Evolutionary conservation across 2,113 vertebrate genomes (phyloP), one percentile per base, ranked within the genome.

Genomic region (Myotis brandtii): DNA sequence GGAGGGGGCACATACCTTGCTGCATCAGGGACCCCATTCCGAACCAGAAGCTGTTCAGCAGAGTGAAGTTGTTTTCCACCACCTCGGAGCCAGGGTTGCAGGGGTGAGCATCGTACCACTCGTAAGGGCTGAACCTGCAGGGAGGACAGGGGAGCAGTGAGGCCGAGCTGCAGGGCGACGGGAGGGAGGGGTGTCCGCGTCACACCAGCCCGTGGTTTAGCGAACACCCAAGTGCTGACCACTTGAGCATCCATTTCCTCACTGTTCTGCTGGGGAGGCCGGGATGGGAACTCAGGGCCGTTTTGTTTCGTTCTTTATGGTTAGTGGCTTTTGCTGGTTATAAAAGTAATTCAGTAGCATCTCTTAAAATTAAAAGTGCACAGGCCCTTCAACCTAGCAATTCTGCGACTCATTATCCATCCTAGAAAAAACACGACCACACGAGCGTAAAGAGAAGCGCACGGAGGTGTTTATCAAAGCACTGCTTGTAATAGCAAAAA

Each of bases 31-130:
- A 99, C 40, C 99, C 99, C 87, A 99, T 99, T 90, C 99, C 99
- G 0, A 99, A 99, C 99, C 99, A 99, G 98, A 99, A 99, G 98
- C 99, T 99, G 98, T 99, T 99, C 27, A 99, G 94, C 14, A 99
- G 98, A 46, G 99, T 99, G 98, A 99, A 99, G 98, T 99, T 99
- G 98, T 99, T 99, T 97, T 99, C 99, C 94, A 99, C 99, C 10
- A 99, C 98, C 64, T 99, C 99, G 0, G 99, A 99, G 34, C 99
- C 99, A 0, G 99, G 99, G 97, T 99, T 99, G 97, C 99, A 99
- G 34, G 99, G 99, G 5, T 99, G 99, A 20, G 99, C 99, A 0
- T 99, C 99, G 0, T 99, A 99, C 99, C 99, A 99, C 97, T 99
- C 99, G 0, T 99, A 99, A 0, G 99, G 99, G 97, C 99, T 99